Evolutionary conservation across 2,113 vertebrate species (phyloP), one percentile per base, ranked within the genome.

Genomic region (Campylorhamphus procurvoides): DNA sequence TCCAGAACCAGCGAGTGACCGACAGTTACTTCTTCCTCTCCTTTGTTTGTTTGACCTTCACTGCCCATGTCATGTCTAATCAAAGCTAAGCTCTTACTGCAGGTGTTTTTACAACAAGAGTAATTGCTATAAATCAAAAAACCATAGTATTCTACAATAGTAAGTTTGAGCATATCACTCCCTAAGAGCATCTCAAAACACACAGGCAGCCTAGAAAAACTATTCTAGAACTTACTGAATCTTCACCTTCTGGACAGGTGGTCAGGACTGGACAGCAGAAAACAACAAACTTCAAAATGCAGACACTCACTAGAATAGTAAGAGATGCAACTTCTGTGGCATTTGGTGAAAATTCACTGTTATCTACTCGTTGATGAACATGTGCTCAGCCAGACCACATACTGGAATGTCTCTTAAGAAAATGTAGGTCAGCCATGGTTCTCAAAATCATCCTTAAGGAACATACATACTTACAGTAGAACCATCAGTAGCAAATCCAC

Each of bases 31-130:
- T 56, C 86, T 79, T 83, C 87, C 56, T 79, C 75, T 80, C 47
- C 58, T 87, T 60, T 91, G 46, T 91, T 93, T 94, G 71, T 52
- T 84, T 79, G 81, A 72, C 80, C 87, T 93, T 94, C 68, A 50
- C 72, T 76, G 82, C 58, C 53, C 68, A 52, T 49, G 35, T 80
- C 93, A 80, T 3, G 3, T 18, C 67, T 71, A 89, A 80, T 33
- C 52, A 53, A 68, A 83, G 47, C 42, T 87, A 72, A 93, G 68
- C 31, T 62, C 80, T 53, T 76, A 17, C 14, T 52, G 27, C 80
- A 86, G 80, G 84, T 89, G 84, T 56, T 88, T 86, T 67, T 58
- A 82, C 14, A 6, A 25, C 1, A 1, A 71, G 22, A 35, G 25
- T 56, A 9, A 44, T 47, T 90, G n/a, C 68, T 80, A 28, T 12